Conservation (phyloP, 2,797 vertebrate genomes). For the Dendrocincla tyrannina region DNA sequence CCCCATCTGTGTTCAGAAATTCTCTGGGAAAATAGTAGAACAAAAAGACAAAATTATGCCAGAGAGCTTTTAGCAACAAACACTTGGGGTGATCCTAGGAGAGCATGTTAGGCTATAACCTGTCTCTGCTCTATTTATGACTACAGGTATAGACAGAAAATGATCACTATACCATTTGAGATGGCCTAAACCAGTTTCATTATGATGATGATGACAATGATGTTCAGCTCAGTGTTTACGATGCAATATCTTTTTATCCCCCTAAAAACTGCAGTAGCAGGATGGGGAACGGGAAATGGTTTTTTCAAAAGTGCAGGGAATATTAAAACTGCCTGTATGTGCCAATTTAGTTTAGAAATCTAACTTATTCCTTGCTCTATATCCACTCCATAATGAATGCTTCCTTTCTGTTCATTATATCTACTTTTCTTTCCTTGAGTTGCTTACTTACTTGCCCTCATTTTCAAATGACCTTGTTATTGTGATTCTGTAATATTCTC, state of each 20-base stretch:
- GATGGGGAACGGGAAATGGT: neutral
- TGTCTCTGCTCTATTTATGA: neutral
- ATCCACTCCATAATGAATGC: neutral
- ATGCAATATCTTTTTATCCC: neutral
- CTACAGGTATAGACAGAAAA: neutral
- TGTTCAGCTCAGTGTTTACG: neutral
- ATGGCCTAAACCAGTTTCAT: neutral
- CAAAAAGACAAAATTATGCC: neutral
- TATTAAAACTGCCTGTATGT: neutral
- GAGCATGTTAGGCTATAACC: neutral
- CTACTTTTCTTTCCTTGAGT: neutral
- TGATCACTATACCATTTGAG: neutral
- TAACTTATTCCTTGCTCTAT: neutral
- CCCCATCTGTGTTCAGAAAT: neutral
- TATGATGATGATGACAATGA: neutral
- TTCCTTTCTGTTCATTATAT: slow-evolving; percentile 5
- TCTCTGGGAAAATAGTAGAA: neutral
- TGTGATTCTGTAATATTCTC: slow-evolving; percentile 3
- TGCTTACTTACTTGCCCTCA: neutral
- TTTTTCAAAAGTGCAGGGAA: neutral
- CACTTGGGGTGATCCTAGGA: neutral
- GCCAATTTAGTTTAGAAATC: neutral
- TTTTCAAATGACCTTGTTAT: slow-evolving; percentile 41
- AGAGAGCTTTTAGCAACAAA: neutral
- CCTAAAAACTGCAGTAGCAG: neutral